Conservation (phyloP, 53 echinoderm and acorn worm species). For the Zoroaster sp. region DNA sequence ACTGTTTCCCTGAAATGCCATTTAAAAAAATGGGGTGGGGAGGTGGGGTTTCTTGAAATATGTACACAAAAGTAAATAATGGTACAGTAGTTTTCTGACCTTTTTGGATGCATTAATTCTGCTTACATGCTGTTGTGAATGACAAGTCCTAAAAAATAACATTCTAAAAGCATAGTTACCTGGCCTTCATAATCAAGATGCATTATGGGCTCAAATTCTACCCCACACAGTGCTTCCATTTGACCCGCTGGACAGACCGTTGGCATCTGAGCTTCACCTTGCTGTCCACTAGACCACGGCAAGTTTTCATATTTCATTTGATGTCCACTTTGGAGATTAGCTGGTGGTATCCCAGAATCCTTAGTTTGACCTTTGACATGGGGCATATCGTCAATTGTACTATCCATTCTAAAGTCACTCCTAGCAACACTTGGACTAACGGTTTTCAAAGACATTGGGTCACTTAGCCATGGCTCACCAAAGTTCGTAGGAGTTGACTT, state of each 20-base stretch:
- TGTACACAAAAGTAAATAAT: too few species aligned
- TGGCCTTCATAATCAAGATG: conserved; percentile 55
- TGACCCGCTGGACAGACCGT: not conserved
- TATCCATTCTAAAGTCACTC: not conserved
- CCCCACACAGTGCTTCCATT: not conserved
- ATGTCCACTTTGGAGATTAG: not conserved
- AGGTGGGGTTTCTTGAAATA: too few species aligned
- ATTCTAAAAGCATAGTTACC: conserved; percentile 22
- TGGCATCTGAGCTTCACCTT: not conserved
- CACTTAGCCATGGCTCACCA: not conserved
- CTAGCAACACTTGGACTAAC: not conserved
- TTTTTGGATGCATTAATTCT: too few species aligned
- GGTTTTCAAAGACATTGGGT: not conserved
- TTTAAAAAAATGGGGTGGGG: too few species aligned
- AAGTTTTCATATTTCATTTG: conserved; percentile 10
- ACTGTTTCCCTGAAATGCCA: too few species aligned
- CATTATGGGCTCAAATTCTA: conserved; percentile 50
- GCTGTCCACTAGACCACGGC: not conserved
- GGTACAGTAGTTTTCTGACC: too few species aligned
- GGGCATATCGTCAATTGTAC: not conserved
- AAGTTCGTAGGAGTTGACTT: not conserved
- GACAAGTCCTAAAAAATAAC: not conserved
- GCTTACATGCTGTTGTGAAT: not conserved
- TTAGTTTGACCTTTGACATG: not conserved
- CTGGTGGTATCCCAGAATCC: too few species aligned